Conservation (phyloP, 2,797 vertebrate genomes). For the Valencia hispanica region DNA sequence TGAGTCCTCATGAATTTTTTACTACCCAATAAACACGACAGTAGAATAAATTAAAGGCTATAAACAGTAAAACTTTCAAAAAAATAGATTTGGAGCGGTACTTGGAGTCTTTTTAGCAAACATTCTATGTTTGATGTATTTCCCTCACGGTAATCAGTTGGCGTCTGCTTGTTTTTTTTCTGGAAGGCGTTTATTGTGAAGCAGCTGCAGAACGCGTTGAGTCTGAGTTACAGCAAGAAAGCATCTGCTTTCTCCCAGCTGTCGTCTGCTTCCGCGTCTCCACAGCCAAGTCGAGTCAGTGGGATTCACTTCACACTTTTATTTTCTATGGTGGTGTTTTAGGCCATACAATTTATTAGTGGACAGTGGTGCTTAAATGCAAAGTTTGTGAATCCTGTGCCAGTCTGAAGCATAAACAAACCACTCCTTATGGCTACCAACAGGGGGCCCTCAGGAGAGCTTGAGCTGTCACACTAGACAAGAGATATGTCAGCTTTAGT, state of each 20-base stretch:
- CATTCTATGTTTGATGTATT: slow-evolving; percentile 21
- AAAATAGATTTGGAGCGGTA: not conserved
- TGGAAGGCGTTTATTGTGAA: slow-evolving; percentile 54
- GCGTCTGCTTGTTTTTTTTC: slow-evolving; percentile 60
- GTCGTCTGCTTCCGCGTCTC: slow-evolving; percentile 40
- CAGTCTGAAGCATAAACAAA: not conserved
- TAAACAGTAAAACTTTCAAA: not conserved
- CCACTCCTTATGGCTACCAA: not conserved
- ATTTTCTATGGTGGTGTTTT: slow-evolving; percentile 2
- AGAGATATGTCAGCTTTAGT: not conserved
- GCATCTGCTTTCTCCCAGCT: slow-evolving; percentile 60
- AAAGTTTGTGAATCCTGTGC: not conserved
- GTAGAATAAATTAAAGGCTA: not conserved
- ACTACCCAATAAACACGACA: not conserved
- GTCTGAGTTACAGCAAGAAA: slow-evolving; percentile 55
- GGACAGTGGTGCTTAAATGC: not conserved
- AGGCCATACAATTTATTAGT: not conserved
- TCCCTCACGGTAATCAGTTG: slow-evolving; percentile 41
- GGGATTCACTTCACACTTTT: slow-evolving; percentile 15
- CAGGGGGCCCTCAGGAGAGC: not conserved
- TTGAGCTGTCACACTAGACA: not conserved
- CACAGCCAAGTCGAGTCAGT: slow-evolving; percentile 20
- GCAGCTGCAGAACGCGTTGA: slow-evolving; percentile 59
- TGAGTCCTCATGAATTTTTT: not conserved
- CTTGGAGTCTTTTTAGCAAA: not conserved